Base-by-base conservation (phyloP, 2,888 invertebrate species). In the Drosophila subsilvestris region DNA sequence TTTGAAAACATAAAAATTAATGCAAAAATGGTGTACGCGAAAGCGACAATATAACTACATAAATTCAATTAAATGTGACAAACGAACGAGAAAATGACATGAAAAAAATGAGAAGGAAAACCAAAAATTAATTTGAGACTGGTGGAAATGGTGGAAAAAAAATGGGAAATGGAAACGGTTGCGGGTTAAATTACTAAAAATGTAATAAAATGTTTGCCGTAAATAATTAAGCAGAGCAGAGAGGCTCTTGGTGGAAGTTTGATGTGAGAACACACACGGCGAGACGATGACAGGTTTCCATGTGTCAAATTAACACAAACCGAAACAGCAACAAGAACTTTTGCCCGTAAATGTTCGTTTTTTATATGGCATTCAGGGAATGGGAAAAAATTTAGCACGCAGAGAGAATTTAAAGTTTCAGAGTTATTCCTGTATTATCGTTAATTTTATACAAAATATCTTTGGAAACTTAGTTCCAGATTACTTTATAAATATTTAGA, bases 1-100 rank as follows among this genome's bases (percentile, higher is more conserved):
- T 85, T 72, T 62, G 62, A 69, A 86, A 86, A 84, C 85, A 85
- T 89, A 85, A 89, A 89, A 89, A 89, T 85, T 87, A 85, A 85
- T 85, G 85, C 85, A 70, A 82, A 85, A 85, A 87, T 78, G 83
- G 49, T 85, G 89, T 85, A 78, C 66, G 72, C 62, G 72, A 67
- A 43, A 57, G 54, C 72, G 78, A 88, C 79, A 80, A 71, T 78
- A 75, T 78, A 85, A 87, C 87, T 85, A 89, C 89, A 89, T 89
- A 89, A 86, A 89, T 88, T 89, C 88, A 89, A 86, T 89, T 86
- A 89, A 86, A 87, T 86, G 88, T 88, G 85, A 89, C 89, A 86
- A 74, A 84, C 69, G 69, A 72, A 81, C 18, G 48, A 50, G 58
- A 69, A 47, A 71, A 67, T 27, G 17, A 42, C 22, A 49, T 32